phyloP scores from a whole-genome alignment of 1,140 invertebrate genomes.

The Macrosteles quadrilineatus region DNA sequence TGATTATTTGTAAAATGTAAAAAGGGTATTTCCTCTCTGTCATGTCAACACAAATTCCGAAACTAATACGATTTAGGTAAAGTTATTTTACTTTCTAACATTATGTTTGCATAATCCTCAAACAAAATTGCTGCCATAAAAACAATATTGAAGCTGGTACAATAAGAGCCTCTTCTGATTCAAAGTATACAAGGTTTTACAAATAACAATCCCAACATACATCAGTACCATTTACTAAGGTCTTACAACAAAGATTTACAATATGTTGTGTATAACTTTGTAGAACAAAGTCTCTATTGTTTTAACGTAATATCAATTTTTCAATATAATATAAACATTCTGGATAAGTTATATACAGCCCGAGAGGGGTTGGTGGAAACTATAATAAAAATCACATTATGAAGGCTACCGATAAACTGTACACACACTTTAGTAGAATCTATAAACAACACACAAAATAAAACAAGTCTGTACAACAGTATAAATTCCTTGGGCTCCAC shows the following conservation, averaged over 20 bases:
- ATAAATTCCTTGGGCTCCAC: slow-evolving; percentile 26
- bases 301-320: slow-evolving; percentile 22
- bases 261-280: slow-evolving; percentile 31
- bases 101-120: no score
- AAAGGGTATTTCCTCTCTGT: no score
- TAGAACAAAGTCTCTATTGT: slow-evolving; percentile 28
- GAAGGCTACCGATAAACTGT: slow-evolving; percentile 27
- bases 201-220: no score
- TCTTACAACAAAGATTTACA: slow-evolving; percentile 32
- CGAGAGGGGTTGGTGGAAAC: neutral
- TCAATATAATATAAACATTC: slow-evolving; percentile 30
- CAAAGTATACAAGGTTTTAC: no score
- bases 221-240: slow-evolving; percentile 32
- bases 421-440: slow-evolving; percentile 30
- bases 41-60: no score
- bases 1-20: no score
- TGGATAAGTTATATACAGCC: slow-evolving; percentile 24
- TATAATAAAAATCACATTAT: slow-evolving; percentile 24
- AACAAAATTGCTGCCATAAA: no score
- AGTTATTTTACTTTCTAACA: no score
- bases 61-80: no score
- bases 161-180: no score
- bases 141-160: no score
- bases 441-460: slow-evolving; percentile 31
- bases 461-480: slow-evolving; percentile 28